Base-by-base conservation (phyloP, 64 coral and sea anemone genomes). In the Trachythela sp. region DNA sequence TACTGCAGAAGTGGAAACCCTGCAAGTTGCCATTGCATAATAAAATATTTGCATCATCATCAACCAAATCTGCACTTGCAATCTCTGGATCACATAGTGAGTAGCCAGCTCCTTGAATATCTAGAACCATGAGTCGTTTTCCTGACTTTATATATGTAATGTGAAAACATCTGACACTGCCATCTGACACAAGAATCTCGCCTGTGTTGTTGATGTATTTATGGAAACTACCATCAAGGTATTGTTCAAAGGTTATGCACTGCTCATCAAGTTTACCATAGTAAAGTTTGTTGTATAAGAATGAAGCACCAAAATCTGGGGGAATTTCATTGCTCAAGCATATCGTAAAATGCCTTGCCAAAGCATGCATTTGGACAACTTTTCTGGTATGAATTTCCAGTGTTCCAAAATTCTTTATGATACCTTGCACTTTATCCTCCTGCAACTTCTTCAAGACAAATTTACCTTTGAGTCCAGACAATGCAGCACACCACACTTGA, bases 261-360 rank as follows among this genome's bases (percentile, higher is more conserved):
- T 77, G 30, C 26, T 77, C 30, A 32, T 38, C 71, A 77, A 77
- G 71, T 77, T 77, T 77, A 32, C 71, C 31, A 35, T 77, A 77
- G 17, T 35, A 77, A 5, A 38, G 30, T 17, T 77, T 77, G 71
- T 77, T 77, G 71, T 77, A 77, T 3, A 36, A n/a, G 71, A 39
- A 35, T 5, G 71, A 14, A 14, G 29, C 32, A 77, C 71, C 71
- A 39, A 77, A 77, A 6, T 77, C 71, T 34, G 71, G 71, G 29
- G 71, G 2, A 5, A 33, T 35, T 38, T 77, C 71, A 77, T 77
- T 35, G 11, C 36, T 77, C 71, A 77, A 77, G 26, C 71, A 77
- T 72, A 77, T 93, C 40, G 92, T 87, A 83, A 93, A 93, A 51
- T 94, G 89, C 30, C 88, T 38, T 33, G 88, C 88, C 22, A 93